These are phyloP conservation scores for Platanista minor DNA, from an alignment of 2,113 vertebrate species.

Conservation along the genomic window DNA sequence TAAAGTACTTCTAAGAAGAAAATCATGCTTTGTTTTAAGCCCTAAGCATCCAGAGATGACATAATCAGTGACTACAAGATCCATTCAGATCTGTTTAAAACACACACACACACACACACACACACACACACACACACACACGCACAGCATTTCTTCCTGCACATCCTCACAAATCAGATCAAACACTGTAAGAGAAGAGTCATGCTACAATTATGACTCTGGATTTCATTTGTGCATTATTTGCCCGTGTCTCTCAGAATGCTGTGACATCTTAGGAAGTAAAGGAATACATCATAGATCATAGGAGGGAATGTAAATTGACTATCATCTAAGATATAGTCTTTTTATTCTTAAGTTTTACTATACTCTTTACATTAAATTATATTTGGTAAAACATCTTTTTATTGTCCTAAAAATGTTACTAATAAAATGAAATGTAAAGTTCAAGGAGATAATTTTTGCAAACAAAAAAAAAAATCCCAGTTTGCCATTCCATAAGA, in stretches of 20 bases:
- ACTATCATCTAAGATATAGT: not conserved
- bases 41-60: not conserved
- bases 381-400: not conserved
- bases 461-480: not conserved
- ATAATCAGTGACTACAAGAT: not conserved
- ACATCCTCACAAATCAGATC: conserved; percentile 49
- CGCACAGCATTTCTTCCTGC: conserved; percentile 11
- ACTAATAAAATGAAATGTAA: conserved; percentile 4
- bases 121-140: not conserved
- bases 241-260: not conserved
- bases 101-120: not conserved
- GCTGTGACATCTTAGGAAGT: conserved; percentile 10
- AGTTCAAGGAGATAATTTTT: not conserved
- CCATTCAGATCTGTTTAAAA: conserved; percentile 1
- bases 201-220: not conserved
- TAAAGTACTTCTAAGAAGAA: not conserved
- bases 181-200: not conserved
- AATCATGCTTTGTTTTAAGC: not conserved
- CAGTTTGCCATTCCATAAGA: not conserved
- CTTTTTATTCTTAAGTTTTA: not conserved
- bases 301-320: not conserved
- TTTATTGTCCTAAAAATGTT: not conserved
- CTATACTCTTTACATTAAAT: not conserved
- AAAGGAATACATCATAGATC: not conserved
- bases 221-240: conserved; percentile 12